Evolutionary conservation across 1,140 invertebrate species (phyloP).

Genomic region (Cyclina sinensis): DNA sequence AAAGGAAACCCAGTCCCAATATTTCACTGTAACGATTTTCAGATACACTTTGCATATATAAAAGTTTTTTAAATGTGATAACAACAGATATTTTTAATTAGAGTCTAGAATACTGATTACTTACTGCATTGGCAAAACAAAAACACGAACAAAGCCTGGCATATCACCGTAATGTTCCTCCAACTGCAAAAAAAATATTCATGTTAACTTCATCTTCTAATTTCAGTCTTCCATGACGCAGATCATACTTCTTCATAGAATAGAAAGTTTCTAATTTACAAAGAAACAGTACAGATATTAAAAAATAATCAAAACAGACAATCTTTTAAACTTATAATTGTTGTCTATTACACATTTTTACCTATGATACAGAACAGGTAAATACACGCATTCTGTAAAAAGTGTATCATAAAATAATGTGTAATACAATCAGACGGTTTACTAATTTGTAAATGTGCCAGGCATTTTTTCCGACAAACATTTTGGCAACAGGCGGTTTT

Average conservation of each 20-base stretch:
- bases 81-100: background rate
- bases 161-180: background rate
- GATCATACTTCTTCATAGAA: too few relatives aligned
- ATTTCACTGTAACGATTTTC: background rate
- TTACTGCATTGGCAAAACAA: background rate
- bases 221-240: background rate
- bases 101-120: background rate
- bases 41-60: background rate
- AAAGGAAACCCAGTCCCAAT: background rate
- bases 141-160: background rate
- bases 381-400: too few relatives aligned
- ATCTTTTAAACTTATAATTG: background rate
- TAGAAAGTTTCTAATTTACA: too few relatives aligned
- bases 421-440: background rate
- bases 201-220: background rate
- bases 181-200: background rate
- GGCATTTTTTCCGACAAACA: background rate
- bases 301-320: background rate
- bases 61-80: background rate
- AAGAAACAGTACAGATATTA: background rate
- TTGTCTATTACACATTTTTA: too few relatives aligned
- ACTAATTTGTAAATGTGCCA: background rate
- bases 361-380: too few relatives aligned
- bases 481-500: background rate
- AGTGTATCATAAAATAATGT: too few relatives aligned